These are phyloP conservation scores for Augochlora pura DNA, from an alignment of 1,140 invertebrate genomes.

Conservation along the genomic window DNA sequence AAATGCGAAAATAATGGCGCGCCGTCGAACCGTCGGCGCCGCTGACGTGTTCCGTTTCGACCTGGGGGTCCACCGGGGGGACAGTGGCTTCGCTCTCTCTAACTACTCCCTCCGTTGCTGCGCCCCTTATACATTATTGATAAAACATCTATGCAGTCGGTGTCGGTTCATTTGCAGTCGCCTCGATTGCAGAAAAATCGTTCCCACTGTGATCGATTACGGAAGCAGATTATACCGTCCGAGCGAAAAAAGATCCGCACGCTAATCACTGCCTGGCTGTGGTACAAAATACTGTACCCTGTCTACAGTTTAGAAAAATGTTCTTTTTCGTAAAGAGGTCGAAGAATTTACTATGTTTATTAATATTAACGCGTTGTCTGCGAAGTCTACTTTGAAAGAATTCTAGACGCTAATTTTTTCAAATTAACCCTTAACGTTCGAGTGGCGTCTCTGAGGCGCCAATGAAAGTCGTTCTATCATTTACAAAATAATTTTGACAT, in stretches of 20 bases:
- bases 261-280: background rate
- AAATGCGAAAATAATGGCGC: constrained; percentile 72
- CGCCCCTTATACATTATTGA: constrained; percentile 31
- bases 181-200: constrained; percentile 9
- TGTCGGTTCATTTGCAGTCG: constrained; percentile 15
- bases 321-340: too few relatives aligned
- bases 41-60: constrained; percentile 26
- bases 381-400: too few relatives aligned
- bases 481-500: too few relatives aligned
- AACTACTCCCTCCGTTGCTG: background rate
- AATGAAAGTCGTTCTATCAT: too few relatives aligned
- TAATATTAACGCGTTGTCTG: too few relatives aligned
- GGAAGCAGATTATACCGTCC: background rate
- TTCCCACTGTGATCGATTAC: background rate
- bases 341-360: too few relatives aligned
- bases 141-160: constrained; percentile 21
- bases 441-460: too few relatives aligned
- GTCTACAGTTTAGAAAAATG: too few relatives aligned
- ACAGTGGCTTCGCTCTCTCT: constrained; percentile 13
- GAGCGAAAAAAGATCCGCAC: background rate
- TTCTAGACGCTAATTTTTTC: too few relatives aligned
- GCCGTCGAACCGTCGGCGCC: constrained; percentile 49
- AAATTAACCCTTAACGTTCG: too few relatives aligned
- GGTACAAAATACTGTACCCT: too few relatives aligned
- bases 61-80: constrained; percentile 22